Conservation (phyloP, 2,888 invertebrate genomes). For the Smittia aterrima region DNA sequence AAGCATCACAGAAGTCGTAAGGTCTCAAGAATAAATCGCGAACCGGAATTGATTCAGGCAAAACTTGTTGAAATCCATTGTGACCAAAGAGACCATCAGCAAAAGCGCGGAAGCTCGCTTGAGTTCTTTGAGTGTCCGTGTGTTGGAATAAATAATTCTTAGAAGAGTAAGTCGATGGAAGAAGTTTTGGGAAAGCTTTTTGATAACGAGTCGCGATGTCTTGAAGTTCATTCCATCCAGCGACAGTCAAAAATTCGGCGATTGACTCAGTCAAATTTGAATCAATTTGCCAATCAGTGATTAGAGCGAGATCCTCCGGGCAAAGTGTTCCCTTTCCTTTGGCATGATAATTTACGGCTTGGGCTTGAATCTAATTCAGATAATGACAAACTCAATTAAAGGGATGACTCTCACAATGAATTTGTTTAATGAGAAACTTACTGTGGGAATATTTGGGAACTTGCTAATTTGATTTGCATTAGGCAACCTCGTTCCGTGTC, state of each 20-base stretch:
- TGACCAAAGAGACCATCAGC: slow-evolving; percentile 65
- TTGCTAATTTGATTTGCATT: background rate
- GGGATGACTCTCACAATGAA: too few relatives aligned
- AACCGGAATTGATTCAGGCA: slow-evolving; percentile 54
- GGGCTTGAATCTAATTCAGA: background rate
- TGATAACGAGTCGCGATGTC: slow-evolving; percentile 67
- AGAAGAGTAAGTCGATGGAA: background rate
- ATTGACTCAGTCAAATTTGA: slow-evolving; percentile 59
- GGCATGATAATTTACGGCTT: background rate
- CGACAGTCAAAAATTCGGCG: slow-evolving; percentile 61
- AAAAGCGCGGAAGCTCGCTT: slow-evolving; percentile 63
- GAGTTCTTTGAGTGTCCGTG: slow-evolving; percentile 59
- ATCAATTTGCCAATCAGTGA: slow-evolving; percentile 67
- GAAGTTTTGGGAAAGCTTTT: slow-evolving; percentile 57
- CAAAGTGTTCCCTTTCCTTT: slow-evolving; percentile 62
- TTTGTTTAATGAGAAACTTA: background rate
- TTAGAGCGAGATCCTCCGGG: slow-evolving; percentile 62
- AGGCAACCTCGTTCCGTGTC: background rate
- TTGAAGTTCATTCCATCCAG: slow-evolving; percentile 63
- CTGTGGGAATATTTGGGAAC: background rate
- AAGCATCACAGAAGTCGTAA: background rate
- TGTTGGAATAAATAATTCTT: slow-evolving; percentile 61
- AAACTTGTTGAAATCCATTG: slow-evolving; percentile 52
- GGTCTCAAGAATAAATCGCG: slow-evolving; percentile 46
- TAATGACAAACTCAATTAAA: background rate